phyloP scores from a whole-genome alignment of 2,888 invertebrate genomes.

The Cosmopolites sordidus region DNA sequence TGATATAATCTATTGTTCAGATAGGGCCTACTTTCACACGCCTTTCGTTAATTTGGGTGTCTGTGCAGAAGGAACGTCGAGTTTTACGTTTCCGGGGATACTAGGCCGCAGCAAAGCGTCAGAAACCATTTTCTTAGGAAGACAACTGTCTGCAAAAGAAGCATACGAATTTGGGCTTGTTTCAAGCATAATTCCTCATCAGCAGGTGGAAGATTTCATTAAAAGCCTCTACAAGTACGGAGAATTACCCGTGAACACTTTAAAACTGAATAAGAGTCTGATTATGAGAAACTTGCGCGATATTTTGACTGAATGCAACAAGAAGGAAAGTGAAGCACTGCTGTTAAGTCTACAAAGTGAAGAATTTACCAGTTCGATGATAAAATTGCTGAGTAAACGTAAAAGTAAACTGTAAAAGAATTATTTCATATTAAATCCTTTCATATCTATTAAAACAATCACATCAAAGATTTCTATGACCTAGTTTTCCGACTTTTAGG shows the following conservation, averaged over 20 bases:
- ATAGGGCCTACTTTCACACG: constrained; percentile 79
- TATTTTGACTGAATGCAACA: constrained; percentile 62
- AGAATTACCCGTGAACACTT: constrained; percentile 55
- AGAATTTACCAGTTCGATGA: constrained; percentile 50
- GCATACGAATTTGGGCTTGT: constrained; percentile 75
- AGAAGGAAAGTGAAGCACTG: constrained; percentile 64
- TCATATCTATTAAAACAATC: too few species aligned
- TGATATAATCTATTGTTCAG: constrained; percentile 85
- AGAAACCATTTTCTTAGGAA: constrained; percentile 55
- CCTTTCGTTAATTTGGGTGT: constrained; percentile 85
- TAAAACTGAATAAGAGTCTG: constrained; percentile 68
- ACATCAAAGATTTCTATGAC: too few species aligned
- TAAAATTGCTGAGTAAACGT: too few species aligned
- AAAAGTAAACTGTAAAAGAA: too few species aligned
- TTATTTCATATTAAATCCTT: too few species aligned
- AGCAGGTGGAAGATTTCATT: constrained; percentile 53
- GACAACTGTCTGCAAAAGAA: constrained; percentile 74
- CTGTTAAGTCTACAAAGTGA: constrained; percentile 60
- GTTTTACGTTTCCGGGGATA: constrained; percentile 76
- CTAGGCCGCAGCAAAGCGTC: constrained; percentile 76
- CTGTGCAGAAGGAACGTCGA: constrained; percentile 85
- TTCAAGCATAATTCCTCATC: constrained; percentile 68
- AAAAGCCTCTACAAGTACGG: constrained; percentile 58
- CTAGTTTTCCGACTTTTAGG: too few species aligned
- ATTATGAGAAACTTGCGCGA: constrained; percentile 58